phyloP scores from a whole-genome alignment of 2,888 invertebrate genomes.

The Campopleginae sp. region DNA sequence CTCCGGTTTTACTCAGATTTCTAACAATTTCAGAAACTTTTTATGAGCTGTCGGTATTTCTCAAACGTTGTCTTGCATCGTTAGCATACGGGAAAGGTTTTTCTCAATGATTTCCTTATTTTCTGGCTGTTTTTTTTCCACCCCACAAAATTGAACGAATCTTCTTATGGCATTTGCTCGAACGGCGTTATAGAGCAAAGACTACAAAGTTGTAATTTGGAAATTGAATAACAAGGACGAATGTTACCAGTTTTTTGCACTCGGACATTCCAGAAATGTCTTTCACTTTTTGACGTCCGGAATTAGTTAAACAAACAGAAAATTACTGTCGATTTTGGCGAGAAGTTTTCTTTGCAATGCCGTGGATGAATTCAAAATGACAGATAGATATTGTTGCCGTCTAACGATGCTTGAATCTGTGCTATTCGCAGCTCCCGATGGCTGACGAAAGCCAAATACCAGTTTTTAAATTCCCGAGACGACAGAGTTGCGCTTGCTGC shows the following conservation, averaged over 20 bases:
- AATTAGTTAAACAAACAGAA: neutral
- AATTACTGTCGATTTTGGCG: neutral
- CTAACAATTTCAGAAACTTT: neutral
- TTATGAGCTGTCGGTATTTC: neutral
- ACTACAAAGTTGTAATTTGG: neutral
- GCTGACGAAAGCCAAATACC: neutral
- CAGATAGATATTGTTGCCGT: neutral
- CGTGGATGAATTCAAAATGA: neutral
- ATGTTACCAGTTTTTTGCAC: neutral
- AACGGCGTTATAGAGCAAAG: neutral
- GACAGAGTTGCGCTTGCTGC: conserved; percentile 22
- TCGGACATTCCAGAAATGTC: neutral
- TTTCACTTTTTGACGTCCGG: neutral
- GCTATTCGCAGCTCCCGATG: neutral
- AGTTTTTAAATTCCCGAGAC: neutral
- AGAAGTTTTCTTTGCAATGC: neutral
- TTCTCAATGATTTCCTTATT: neutral
- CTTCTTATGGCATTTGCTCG: neutral
- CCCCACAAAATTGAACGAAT: neutral
- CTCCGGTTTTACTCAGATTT: neutral
- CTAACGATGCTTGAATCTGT: neutral
- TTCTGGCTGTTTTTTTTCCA: neutral
- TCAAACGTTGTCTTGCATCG: neutral
- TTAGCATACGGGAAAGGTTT: too few relatives aligned
- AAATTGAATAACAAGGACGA: neutral